Evolutionary conservation across 2,797 vertebrate genomes (phyloP).

Genomic region (Oryzias sinensis): DNA sequence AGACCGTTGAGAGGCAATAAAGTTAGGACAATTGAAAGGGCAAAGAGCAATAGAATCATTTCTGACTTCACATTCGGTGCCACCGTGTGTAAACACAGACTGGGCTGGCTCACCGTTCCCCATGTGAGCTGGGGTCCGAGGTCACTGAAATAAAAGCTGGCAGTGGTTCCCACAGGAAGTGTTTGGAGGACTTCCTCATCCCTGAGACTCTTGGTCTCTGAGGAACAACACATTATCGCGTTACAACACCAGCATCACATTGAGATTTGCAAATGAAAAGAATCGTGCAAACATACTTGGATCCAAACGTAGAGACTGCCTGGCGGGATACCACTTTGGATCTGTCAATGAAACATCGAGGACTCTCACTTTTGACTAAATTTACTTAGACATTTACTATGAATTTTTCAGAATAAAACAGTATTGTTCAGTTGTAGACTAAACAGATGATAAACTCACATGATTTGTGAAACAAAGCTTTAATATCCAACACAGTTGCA

Average conservation of each 20-base stretch:
- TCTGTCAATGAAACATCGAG: constrained; percentile 70
- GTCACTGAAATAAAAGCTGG: constrained; percentile 92
- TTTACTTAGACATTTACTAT: background rate
- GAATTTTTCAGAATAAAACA: background rate
- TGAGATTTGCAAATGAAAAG: constrained; percentile 2
- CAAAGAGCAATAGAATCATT: background rate
- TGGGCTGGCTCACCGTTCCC: constrained; percentile 80
- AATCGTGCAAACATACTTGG: constrained; percentile 80
- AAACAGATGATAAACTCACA: constrained; percentile 66
- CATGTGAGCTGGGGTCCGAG: constrained; percentile 93
- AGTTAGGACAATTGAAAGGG: background rate
- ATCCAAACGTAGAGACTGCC: constrained; percentile 91
- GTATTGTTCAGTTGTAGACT: too few relatives aligned
- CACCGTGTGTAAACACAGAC: background rate
- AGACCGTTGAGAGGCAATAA: background rate
- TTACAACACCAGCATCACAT: constrained; percentile 1
- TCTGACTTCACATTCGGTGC: background rate
- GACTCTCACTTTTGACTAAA: constrained; percentile 9
- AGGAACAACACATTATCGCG: constrained; percentile 32
- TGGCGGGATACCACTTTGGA: constrained; percentile 92
- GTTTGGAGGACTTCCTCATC: constrained; percentile 92
- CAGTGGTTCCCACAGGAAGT: constrained; percentile 93
- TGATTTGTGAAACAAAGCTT: constrained; percentile 90
- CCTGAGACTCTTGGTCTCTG: constrained; percentile 88
- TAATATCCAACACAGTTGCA: constrained; percentile 90